phyloP scores from a whole-genome alignment of 2,797 vertebrate species.

The Sphaeramia orbicularis region DNA sequence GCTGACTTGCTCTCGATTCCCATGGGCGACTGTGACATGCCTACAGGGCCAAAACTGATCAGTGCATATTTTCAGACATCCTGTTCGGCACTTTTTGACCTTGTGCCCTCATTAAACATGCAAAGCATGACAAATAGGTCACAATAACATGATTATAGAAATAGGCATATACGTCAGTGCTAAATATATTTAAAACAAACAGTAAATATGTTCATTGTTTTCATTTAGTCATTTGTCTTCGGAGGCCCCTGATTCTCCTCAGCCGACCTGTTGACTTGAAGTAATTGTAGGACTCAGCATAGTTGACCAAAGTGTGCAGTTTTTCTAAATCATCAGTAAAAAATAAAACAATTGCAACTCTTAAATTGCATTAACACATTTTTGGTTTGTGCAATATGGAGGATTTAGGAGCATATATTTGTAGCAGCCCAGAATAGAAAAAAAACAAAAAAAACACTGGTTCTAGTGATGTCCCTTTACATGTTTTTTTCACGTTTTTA shows the following conservation, averaged over 20 bases:
- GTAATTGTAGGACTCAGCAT: not conserved
- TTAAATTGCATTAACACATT: no score
- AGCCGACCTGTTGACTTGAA: not conserved
- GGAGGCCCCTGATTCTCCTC: not conserved
- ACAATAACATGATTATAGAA: slow-evolving; percentile 37
- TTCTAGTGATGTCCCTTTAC: no score
- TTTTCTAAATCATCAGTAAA: not conserved
- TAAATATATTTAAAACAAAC: slow-evolving; percentile 9
- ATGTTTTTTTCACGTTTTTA: no score
- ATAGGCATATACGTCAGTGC: not conserved
- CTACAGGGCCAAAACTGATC: slow-evolving; percentile 28
- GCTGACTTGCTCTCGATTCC: slow-evolving; percentile 53
- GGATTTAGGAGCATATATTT: not conserved
- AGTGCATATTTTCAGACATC: slow-evolving; percentile 26
- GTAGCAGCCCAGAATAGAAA: no score
- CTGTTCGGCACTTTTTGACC: slow-evolving; percentile 20
- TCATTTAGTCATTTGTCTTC: not conserved
- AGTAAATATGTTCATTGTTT: not conserved
- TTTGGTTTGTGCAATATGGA: not conserved
- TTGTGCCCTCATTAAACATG: slow-evolving; percentile 21
- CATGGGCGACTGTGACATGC: slow-evolving; percentile 18
- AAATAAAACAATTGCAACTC: not conserved
- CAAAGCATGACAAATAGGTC: slow-evolving; percentile 45
- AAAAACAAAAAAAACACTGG: no score
- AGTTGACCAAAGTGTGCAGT: not conserved